A percentile compares a stretch with the other conserved stretches of the same genome.
These are phyloP conservation scores for Andricus quercusramuli DNA, from an alignment of 2,888 invertebrate species.

Conservation along the genomic window DNA sequence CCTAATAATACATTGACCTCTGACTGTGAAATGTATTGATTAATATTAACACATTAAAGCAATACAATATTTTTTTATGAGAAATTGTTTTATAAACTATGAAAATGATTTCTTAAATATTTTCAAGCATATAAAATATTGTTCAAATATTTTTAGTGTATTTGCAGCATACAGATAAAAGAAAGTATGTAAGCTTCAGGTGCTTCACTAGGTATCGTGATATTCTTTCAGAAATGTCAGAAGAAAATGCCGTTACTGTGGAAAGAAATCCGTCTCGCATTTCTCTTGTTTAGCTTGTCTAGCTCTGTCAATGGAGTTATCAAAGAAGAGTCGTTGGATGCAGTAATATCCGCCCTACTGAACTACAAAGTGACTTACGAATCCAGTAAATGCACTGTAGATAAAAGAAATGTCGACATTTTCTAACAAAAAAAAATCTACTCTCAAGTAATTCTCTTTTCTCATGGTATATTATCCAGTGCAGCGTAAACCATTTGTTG, in stretches of 20 bases:
- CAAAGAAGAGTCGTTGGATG: background rate
- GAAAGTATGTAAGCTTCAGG: background rate
- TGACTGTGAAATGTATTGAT: too few relatives aligned
- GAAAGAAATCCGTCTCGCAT: background rate
- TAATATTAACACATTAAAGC: too few relatives aligned
- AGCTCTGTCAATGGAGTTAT: background rate
- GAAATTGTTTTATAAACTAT: too few relatives aligned
- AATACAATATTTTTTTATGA: too few relatives aligned
- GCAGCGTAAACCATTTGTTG: background rate
- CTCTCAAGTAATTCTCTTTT: background rate
- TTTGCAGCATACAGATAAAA: background rate
- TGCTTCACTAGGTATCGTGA: background rate
- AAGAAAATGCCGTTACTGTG: background rate
- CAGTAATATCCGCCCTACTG: background rate
- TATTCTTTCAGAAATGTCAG: background rate
- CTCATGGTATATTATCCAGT: background rate
- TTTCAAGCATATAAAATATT: too few relatives aligned
- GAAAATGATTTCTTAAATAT: too few relatives aligned
- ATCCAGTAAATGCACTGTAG: background rate
- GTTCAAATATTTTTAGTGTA: background rate
- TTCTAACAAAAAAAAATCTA: background rate
- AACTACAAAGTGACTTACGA: constrained; percentile 5
- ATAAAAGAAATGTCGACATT: constrained; percentile 3
- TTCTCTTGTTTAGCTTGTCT: background rate
- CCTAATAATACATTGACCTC: too few relatives aligned